Evolutionary conservation across 2,888 invertebrate genomes (phyloP), one percentile per base, ranked within the genome.

Genomic region (Sesamia inferens): DNA sequence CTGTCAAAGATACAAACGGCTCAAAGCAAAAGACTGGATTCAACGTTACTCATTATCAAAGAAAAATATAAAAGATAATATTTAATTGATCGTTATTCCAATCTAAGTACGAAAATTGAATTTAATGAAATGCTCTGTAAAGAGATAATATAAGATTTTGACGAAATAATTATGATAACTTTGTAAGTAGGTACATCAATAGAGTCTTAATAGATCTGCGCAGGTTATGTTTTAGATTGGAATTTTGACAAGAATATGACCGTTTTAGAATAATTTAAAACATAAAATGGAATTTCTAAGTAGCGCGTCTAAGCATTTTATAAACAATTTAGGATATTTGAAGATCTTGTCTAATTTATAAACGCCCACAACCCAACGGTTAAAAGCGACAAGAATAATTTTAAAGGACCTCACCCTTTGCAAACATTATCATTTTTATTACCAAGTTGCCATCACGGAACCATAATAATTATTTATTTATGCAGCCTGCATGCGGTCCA

Each of bases 61-160:
- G 44, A 63, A 55, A 76, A 76, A 63, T 62, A 73, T 71, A 61
- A 73, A 65, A 83, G 78, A 68, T 72, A 85, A 81, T 73, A 79
- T 71, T 67, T 80, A 82, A 87, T 80, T 83, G 79, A 85, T 83
- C 79, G 69, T 80, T 77, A 85, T 76, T 87, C 71, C 58, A 83
- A 82, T 79, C 71, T 85, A 62, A 68, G 79, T 76, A 87, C 57
- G 76, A 63, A 80, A 83, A 85, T 83, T 78, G 74, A 80, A 48
- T 76, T 74, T 85, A 85, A 80, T 78, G 13, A 83, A 85, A 87
- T 74, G 48, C 69, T 79, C 72, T 69, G 48, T 69, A 51, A 76
- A 63, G 58, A 79, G 69, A 85, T 74, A 70, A 76, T 74, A 79
- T 68, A 68, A 71, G 66, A 85, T 73, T 80, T 74, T 76, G 64